Evolutionary conservation across 2,888 invertebrate species (phyloP).

Genomic region (Anagyrus pseudococci): DNA sequence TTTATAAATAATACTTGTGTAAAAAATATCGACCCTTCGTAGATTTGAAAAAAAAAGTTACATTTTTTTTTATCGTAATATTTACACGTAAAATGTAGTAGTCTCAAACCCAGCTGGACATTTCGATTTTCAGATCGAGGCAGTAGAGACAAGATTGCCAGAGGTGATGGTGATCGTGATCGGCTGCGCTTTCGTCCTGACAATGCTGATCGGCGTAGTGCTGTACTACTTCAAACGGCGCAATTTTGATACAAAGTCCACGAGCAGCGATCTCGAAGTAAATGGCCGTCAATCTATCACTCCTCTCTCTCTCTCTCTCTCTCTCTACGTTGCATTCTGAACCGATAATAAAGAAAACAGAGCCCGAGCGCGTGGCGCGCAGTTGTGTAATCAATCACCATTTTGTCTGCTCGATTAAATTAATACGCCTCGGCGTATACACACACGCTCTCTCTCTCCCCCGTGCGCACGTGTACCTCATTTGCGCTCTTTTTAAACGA

Average conservation of each 20-base stretch:
- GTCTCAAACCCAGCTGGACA: not conserved
- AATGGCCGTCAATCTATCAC: slow-evolving; percentile 1
- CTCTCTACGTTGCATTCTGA: not conserved
- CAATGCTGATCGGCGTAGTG: slow-evolving; percentile 46
- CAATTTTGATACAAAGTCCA: slow-evolving; percentile 48
- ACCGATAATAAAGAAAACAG: slow-evolving; percentile 22
- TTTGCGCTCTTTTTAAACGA: not conserved
- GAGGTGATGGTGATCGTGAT: slow-evolving; percentile 53
- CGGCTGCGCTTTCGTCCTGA: slow-evolving; percentile 48
- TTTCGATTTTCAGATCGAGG: slow-evolving; percentile 47
- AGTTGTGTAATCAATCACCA: slow-evolving; percentile 18
- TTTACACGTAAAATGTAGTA: not conserved
- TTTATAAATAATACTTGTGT: too few species aligned
- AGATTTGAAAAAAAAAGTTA: too few species aligned
- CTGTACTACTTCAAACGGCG: slow-evolving; percentile 47
- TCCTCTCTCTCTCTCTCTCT: not conserved
- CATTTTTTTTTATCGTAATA: not conserved
- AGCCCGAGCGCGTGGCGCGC: too few species aligned
- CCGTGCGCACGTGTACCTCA: not conserved
- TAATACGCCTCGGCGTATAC: not conserved
- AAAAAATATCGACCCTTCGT: too few species aligned
- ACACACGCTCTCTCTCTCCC: not conserved
- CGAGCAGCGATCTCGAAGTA: slow-evolving; percentile 50
- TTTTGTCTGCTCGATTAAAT: slow-evolving; percentile 16
- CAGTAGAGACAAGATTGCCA: slow-evolving; percentile 49